phyloP scores from a whole-genome alignment of 2,888 invertebrate genomes.

The Thymelicus lineola region DNA sequence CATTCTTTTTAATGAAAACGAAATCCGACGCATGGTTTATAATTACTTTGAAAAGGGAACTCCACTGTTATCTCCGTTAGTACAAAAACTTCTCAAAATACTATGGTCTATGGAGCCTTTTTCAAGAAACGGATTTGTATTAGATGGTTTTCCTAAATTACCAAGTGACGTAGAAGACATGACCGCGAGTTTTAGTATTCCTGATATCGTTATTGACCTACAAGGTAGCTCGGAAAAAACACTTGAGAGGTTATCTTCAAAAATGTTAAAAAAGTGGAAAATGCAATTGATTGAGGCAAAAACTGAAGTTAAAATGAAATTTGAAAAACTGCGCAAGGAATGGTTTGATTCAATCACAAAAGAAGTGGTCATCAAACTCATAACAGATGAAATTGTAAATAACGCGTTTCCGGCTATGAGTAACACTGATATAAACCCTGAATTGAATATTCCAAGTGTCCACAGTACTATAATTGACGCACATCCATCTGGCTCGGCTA shows the following conservation, averaged over 20 bases:
- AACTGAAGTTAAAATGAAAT: slow-evolving; percentile 52
- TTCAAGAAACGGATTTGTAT: slow-evolving; percentile 78
- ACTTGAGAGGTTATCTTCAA: slow-evolving; percentile 60
- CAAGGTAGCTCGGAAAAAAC: slow-evolving; percentile 62
- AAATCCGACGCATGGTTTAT: slow-evolving; percentile 65
- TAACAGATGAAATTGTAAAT: slow-evolving; percentile 65
- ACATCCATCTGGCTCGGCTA: slow-evolving; percentile 62
- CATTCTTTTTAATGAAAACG: slow-evolving; percentile 66
- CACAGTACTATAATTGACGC: slow-evolving; percentile 79
- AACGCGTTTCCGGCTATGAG: slow-evolving; percentile 41
- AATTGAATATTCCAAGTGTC: slow-evolving; percentile 43
- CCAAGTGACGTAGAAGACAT: slow-evolving; percentile 83
- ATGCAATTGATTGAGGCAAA: slow-evolving; percentile 67
- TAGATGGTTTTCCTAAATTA: slow-evolving; percentile 87
- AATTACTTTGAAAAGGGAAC: slow-evolving; percentile 80
- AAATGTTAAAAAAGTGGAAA: slow-evolving; percentile 70
- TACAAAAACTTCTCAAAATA: slow-evolving; percentile 71
- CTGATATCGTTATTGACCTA: slow-evolving; percentile 85
- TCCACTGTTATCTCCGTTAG: slow-evolving; percentile 70
- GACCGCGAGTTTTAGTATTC: slow-evolving; percentile 77
- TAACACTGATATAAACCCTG: slow-evolving; percentile 43
- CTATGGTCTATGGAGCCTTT: slow-evolving; percentile 84
- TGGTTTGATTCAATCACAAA: slow-evolving; percentile 66
- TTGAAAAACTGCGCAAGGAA: slow-evolving; percentile 53
- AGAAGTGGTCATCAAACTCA: slow-evolving; percentile 59